Percentiles rank a stretch among this genome's conserved stretches.
Conservation (phyloP, 1,140 invertebrate species). For the Euschistus heros region DNA sequence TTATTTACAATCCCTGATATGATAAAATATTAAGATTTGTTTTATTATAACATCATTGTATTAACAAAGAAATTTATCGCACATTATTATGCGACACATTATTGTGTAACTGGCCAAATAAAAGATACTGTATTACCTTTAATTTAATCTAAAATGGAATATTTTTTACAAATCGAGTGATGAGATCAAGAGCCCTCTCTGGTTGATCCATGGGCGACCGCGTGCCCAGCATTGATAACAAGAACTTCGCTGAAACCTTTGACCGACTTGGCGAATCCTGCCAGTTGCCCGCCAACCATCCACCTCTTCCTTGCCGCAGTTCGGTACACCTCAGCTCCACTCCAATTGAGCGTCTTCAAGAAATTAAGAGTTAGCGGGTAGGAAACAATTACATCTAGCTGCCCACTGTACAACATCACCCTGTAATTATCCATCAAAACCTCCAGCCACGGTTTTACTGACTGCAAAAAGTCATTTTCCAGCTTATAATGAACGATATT, state of each 20-base stretch:
- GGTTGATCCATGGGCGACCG: slow-evolving; percentile 55
- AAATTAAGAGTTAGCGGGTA: slow-evolving; percentile 66
- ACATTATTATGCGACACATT: too few species aligned
- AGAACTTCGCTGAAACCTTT: slow-evolving; percentile 53
- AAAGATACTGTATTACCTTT: too few species aligned
- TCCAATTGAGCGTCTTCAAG: slow-evolving; percentile 49
- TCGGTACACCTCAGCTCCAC: slow-evolving; percentile 50
- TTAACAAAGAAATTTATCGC: too few species aligned
- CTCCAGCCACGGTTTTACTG: slow-evolving; percentile 60
- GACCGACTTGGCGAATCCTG: slow-evolving; percentile 31
- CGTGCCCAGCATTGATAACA: slow-evolving; percentile 51
- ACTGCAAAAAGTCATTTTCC: slow-evolving; percentile 70
- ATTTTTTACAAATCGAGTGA: slow-evolving; percentile 32
- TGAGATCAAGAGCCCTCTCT: slow-evolving; percentile 55
- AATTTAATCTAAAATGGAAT: too few species aligned
- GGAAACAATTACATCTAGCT: slow-evolving; percentile 75
- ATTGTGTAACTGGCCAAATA: too few species aligned
- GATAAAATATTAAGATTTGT: too few species aligned
- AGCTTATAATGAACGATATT: slow-evolving; percentile 54
- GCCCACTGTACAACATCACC: slow-evolving; percentile 67
- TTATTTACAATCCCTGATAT: too few species aligned
- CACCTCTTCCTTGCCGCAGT: slow-evolving; percentile 41
- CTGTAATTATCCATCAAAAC: slow-evolving; percentile 53
- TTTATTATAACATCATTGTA: too few species aligned
- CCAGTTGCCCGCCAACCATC: slow-evolving; percentile 26